A percentile compares a stretch with the other conserved stretches of the same genome.
These are phyloP conservation scores for Pyrgilauda ruficollis DNA, from an alignment of 2,113 vertebrate species.

Conservation along the genomic window DNA sequence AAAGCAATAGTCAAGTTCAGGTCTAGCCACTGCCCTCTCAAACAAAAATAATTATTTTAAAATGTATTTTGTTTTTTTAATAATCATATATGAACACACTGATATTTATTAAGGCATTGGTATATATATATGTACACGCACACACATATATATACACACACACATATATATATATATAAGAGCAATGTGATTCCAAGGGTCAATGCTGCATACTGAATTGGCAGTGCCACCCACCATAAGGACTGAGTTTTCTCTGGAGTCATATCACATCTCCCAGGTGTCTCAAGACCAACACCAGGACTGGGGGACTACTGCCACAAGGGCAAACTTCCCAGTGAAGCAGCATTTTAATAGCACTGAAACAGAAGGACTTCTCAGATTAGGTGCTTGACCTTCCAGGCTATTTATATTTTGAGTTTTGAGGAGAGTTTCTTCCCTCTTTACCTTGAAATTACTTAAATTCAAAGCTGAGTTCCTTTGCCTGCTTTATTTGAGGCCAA, in stretches of 20 bases:
- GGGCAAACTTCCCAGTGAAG: background rate
- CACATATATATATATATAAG: background rate
- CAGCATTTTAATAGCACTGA: background rate
- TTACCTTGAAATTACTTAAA: background rate
- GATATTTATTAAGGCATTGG: background rate
- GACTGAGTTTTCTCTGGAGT: background rate
- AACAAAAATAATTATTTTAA: background rate
- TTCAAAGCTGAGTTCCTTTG: background rate
- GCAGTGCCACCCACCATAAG: background rate
- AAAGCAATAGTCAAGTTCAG: background rate
- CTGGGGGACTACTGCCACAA: accelerated
- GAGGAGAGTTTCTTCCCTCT: background rate
- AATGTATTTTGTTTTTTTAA: background rate
- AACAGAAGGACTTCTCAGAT: background rate
- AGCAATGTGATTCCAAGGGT: background rate
- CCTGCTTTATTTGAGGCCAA: background rate
- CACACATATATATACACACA: too few species aligned
- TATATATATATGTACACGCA: background rate
- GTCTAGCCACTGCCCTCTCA: background rate
- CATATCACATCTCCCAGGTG: accelerated
- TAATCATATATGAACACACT: background rate
- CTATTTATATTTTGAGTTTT: background rate
- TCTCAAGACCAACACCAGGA: background rate
- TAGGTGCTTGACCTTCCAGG: background rate
- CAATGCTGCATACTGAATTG: background rate